These are phyloP conservation scores for Notothenia coriiceps DNA, from an alignment of 2,113 vertebrate species.

Conservation along the genomic window DNA sequence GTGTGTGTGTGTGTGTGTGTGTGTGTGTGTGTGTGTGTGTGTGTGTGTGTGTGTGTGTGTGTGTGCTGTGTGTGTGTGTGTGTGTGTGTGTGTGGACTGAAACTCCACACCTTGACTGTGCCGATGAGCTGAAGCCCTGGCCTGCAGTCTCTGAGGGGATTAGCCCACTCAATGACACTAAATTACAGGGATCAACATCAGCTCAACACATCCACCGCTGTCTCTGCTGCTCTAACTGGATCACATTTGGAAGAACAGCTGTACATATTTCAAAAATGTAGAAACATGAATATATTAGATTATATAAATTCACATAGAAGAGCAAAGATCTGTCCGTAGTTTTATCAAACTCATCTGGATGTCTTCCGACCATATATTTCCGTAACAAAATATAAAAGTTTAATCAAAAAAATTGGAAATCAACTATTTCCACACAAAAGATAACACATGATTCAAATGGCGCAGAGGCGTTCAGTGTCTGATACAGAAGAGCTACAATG, in stretches of 20 bases:
- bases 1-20: neutral
- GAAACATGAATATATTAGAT: constrained; percentile 43
- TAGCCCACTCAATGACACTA: constrained; percentile 85
- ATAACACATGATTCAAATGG: constrained; percentile 58
- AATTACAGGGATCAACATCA: constrained; percentile 86
- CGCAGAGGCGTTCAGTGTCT: constrained; percentile 47
- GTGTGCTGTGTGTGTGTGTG: constrained; percentile 55
- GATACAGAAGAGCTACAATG: constrained; percentile 58
- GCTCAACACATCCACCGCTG: constrained; percentile 78
- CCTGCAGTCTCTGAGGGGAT: constrained; percentile 83
- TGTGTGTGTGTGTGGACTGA: constrained; percentile 60
- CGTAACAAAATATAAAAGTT: constrained; percentile 38
- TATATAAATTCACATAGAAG: constrained; percentile 18
- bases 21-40: neutral
- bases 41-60: constrained; percentile 20
- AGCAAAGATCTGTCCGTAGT: neutral
- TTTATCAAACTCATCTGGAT: constrained; percentile 17
- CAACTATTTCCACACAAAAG: constrained; percentile 53
- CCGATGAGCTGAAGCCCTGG: constrained; percentile 79
- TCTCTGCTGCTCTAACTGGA: constrained; percentile 77
- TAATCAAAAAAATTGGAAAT: constrained; percentile 60
- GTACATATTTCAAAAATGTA: constrained; percentile 56
- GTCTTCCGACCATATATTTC: constrained; percentile 22
- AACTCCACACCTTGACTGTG: constrained; percentile 73
- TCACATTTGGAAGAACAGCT: constrained; percentile 72